Evolutionary conservation across 2,888 invertebrate species (phyloP).

Genomic region (Muschampia plurimacula): DNA sequence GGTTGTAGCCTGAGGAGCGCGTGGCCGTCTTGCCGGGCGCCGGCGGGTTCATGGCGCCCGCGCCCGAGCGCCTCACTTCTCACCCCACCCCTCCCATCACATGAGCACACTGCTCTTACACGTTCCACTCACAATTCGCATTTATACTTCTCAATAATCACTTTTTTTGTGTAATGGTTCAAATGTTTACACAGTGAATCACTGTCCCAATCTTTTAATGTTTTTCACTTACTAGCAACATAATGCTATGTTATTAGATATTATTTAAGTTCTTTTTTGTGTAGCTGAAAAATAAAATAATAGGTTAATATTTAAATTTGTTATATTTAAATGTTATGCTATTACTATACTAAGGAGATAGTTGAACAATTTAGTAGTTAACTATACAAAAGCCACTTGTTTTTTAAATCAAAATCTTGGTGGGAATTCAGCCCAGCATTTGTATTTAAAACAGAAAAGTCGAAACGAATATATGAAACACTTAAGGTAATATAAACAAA

Average conservation of each 20-base stretch:
- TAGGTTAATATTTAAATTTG: too few species aligned
- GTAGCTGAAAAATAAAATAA: constrained; percentile 40
- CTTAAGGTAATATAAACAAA: constrained; percentile 35
- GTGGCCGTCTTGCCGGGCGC: constrained; percentile 86
- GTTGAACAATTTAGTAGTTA: not conserved
- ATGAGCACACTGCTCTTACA: constrained; percentile 65
- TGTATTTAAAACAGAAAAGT: constrained; percentile 12
- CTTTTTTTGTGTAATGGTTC: constrained; percentile 32
- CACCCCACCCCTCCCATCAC: constrained; percentile 85
- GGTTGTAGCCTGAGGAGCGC: constrained; percentile 92
- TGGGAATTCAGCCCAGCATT: not conserved
- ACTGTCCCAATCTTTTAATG: constrained; percentile 34
- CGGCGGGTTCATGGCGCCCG: constrained; percentile 51
- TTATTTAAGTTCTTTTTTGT: constrained; percentile 5
- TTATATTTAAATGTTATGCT: not conserved
- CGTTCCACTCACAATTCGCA: constrained; percentile 63
- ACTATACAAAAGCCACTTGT: not conserved
- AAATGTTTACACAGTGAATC: constrained; percentile 33
- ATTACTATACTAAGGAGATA: not conserved
- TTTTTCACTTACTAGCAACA: constrained; percentile 34
- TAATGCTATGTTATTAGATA: constrained; percentile 19
- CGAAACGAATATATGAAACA: constrained; percentile 18
- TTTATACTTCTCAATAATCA: constrained; percentile 44
- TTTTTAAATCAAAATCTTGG: not conserved
- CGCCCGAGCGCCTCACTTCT: constrained; percentile 83